A percentile compares a stretch with the other conserved stretches of the same genome.
Conservation (phyloP, 2,888 invertebrate species). For the Idaea biselata region DNA sequence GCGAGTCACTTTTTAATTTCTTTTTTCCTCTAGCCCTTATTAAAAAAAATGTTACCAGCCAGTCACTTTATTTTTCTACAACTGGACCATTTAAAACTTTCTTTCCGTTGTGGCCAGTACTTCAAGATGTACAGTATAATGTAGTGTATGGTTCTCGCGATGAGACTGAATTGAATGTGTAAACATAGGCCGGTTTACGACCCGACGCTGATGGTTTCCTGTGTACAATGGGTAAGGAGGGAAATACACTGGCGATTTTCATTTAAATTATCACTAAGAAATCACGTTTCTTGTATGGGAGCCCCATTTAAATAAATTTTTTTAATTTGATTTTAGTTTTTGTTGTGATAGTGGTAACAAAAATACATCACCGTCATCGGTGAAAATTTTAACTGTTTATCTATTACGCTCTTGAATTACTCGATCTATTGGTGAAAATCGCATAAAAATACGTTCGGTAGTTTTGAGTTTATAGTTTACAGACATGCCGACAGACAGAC, state of each 20-base stretch:
- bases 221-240: constrained; percentile 33
- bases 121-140: not conserved
- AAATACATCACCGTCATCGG: too few species aligned
- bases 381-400: too few species aligned
- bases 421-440: too few species aligned
- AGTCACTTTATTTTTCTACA: not conserved
- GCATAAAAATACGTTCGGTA: too few species aligned
- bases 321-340: too few species aligned
- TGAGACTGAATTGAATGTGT: constrained; percentile 45
- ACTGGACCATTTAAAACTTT: not conserved
- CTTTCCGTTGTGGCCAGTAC: not conserved
- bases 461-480: too few species aligned
- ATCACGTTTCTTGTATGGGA: too few species aligned
- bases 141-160: constrained; percentile 16
- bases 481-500: too few species aligned
- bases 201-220: constrained; percentile 52
- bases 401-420: too few species aligned
- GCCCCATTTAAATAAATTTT: too few species aligned
- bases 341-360: too few species aligned
- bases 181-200: constrained; percentile 39
- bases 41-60: not conserved
- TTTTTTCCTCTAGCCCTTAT: not conserved
- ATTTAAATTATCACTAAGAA: not conserved
- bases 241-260: not conserved
- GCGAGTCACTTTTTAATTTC: not conserved